Evolutionary conservation across 2,113 vertebrate genomes (phyloP), one percentile per base, ranked within the genome.

Genomic region (Sebastes fasciatus): DNA sequence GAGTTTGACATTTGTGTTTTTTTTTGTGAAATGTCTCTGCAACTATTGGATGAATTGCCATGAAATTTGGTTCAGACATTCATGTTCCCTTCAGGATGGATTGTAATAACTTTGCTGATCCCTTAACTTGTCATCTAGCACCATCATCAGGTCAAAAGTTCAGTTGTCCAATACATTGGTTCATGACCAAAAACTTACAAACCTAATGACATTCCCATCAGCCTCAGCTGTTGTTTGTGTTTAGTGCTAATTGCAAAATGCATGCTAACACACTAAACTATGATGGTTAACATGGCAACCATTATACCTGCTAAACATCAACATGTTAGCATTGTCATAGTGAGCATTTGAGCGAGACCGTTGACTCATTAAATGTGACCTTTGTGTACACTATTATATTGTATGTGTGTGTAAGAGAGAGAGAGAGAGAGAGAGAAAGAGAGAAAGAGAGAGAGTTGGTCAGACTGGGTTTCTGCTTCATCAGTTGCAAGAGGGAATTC

Each of bases 381-480:
- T 70, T 63, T 16, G 26, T 66, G 26, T 40, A 23, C 5, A 48
- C 21, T 2, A 61, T 80, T 48, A 40, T 43, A 34, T n/a, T 26
- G 51, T 19, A 13, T 66, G 52, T 51, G 51, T 71, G 23, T 61
- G 40, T 68, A 2, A 85, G 10, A 70, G 16, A 61, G n/a, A 55
- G 7, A 49, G 42, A 40, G 9, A 62, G 42, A 66, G 19, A 61
- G n/a, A 55, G 7, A 49, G 42, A 40, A 7, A 62, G 42, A 66
- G 19, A 77, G 51, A 26, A 19, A 43, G 52, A 65, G 55, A 62
- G 21, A 8, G 40, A 58, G 46, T 77, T 63, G 48, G 40, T 63
- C 26, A 34, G 48, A 6, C 54, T 71, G 6, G 1, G 5, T 77
- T 40, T 77, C 57, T 80, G 46, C 82, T 80, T 86, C 48, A 81